Percentiles rank a stretch among this genome's conserved stretches.
Conservation (phyloP, 2,113 vertebrate genomes). For the Halichoerus grypus region DNA sequence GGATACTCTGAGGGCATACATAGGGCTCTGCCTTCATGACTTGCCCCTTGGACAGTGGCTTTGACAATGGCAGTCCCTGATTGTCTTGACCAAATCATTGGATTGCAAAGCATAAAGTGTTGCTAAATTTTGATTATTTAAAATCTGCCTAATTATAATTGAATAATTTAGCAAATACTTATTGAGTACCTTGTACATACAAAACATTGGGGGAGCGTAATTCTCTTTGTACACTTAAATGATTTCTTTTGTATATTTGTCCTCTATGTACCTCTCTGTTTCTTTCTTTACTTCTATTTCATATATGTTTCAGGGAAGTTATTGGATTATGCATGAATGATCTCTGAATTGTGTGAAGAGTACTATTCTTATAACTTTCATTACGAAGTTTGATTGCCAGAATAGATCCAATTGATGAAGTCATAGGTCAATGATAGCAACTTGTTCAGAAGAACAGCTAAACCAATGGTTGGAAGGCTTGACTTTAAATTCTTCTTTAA, state of each 20-base stretch:
- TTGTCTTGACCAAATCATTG: not conserved
- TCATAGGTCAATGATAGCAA: not conserved
- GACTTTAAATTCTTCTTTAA: not conserved
- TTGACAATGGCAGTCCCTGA: not conserved
- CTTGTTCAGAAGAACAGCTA: not conserved
- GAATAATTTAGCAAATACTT: constrained; percentile 4
- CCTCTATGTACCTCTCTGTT: not conserved
- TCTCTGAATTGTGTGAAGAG: not conserved
- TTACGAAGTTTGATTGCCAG: constrained; percentile 7
- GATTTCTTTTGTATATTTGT: not conserved
- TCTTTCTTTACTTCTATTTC: not conserved
- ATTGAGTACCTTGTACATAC: not conserved
- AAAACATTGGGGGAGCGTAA: not conserved
- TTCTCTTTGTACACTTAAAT: not conserved
- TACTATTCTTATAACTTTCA: not conserved
- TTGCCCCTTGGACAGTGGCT: not conserved
- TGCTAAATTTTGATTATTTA: not conserved
- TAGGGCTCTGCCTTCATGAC: not conserved
- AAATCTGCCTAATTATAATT: not conserved
- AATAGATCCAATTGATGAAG: not conserved
- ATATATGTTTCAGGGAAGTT: not conserved
- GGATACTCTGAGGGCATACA: not conserved
- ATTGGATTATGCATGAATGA: not conserved
- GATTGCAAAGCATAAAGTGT: not conserved
- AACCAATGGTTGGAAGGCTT: not conserved